Conservation (phyloP, 2,888 invertebrate species). For the Brachypalpus laphriformis region DNA sequence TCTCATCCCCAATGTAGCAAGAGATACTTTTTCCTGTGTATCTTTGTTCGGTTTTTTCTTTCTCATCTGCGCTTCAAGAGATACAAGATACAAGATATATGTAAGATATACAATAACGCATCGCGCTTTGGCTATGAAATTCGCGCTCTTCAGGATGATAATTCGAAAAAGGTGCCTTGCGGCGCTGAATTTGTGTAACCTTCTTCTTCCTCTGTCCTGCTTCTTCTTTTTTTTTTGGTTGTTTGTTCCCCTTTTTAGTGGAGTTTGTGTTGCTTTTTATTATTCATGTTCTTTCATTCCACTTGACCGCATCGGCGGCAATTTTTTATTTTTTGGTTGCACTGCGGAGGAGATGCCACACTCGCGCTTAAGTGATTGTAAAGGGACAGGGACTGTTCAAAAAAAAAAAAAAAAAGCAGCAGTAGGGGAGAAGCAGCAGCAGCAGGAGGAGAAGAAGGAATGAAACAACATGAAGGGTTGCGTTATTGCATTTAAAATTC, state of each 20-base stretch:
- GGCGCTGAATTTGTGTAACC: constrained; percentile 58
- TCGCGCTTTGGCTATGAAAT: constrained; percentile 43
- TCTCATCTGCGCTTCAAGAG: constrained; percentile 15
- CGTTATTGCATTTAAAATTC: constrained; percentile 40
- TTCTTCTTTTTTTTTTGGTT: not conserved
- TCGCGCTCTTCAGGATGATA: constrained; percentile 60
- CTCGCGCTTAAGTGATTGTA: constrained; percentile 43
- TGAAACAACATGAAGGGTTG: constrained; percentile 19
- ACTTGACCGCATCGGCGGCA: constrained; percentile 67
- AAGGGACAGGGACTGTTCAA: constrained; percentile 13
- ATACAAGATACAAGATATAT: constrained; percentile 7
- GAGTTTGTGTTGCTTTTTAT: constrained; percentile 46
- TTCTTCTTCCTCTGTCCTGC: constrained; percentile 32
- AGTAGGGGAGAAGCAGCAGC: too few species aligned
- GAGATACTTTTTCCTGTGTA: constrained; percentile 12
- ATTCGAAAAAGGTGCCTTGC: constrained; percentile 49
- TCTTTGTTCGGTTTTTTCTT: not conserved
- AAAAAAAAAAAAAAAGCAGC: not conserved
- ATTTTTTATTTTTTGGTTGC: constrained; percentile 33
- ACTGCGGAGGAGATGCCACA: constrained; percentile 44
- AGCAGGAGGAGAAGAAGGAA: too few species aligned
- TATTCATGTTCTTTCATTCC: constrained; percentile 67
- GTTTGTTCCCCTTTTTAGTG: constrained; percentile 56
- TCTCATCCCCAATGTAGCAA: not conserved
- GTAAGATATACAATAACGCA: constrained; percentile 27